phyloP scores from a whole-genome alignment of 2,113 vertebrate species.

The Rhea americana region DNA sequence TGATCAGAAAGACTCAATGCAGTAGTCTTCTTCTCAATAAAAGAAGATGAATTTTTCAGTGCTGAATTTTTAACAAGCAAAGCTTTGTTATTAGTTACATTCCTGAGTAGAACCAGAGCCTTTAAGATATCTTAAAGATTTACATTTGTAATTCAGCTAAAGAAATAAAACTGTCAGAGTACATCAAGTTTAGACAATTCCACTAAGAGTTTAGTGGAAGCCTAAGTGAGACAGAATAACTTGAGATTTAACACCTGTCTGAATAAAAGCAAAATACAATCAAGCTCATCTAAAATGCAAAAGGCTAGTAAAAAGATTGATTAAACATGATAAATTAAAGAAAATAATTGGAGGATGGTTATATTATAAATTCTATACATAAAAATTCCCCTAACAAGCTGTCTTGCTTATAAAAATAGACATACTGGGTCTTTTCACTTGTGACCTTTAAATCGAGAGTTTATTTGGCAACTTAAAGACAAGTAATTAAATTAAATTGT shows the following conservation, averaged over 20 bases:
- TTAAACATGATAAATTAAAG: background rate
- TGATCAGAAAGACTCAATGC: background rate
- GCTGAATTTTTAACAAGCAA: background rate
- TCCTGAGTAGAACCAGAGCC: background rate
- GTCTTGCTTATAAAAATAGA: background rate
- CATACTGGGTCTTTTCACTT: background rate
- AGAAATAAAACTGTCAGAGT: background rate
- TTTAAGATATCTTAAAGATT: background rate
- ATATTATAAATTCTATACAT: background rate
- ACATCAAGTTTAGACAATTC: background rate
- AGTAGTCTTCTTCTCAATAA: background rate
- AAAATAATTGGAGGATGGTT: background rate
- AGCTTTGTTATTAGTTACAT: background rate
- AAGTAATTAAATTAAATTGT: slow-evolving; percentile 70
- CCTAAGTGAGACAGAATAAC: background rate
- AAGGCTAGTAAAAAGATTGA: background rate
- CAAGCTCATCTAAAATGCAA: background rate
- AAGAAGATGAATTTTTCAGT: background rate
- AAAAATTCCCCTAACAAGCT: background rate
- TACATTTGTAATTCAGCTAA: background rate
- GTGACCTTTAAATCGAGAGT: slow-evolving; percentile 44
- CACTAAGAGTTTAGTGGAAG: background rate
- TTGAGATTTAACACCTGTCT: background rate
- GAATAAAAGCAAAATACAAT: background rate
- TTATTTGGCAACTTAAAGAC: slow-evolving; percentile 58